Evolutionary conservation across 2,888 invertebrate genomes (phyloP), one percentile per base, ranked within the genome.

Genomic region (Idaea aversata): DNA sequence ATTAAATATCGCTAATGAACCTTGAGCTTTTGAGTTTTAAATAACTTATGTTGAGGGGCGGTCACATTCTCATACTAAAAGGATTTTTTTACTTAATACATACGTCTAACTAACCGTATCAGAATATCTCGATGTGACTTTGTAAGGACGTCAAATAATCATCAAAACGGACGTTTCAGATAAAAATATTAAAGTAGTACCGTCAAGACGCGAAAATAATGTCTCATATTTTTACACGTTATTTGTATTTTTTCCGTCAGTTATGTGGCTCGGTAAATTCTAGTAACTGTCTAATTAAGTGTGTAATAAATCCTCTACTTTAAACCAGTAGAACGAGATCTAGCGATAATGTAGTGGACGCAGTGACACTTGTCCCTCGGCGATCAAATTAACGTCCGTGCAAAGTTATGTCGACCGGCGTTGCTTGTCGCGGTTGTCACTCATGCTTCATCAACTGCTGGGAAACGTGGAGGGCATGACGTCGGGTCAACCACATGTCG

Each of bases 391-490:
- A 90, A 91, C 93, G 89, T 87, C 85, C 76, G 83, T 85, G 85
- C 84, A 91, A 93, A 84, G 92, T 91, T 88, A 91, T 85, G 82
- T 88, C 89, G 88, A 77, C 82, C 79, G 81, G 77, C 78, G 71
- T 80, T 79, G 25, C 25, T 25, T 25, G 78, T 76, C 77, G 78
- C 82, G 83, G 85, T 84, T 91, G 93, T 91, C 93, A 91, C 90
- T 93, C 93, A 93, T 92, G 91, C 90, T 88, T 87, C 91, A 93
- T 93, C 93, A 93, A 93, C 88, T 90, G 89, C 87, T 90, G 87
- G 88, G 89, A 88, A 86, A 88, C 84, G 83, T 86, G 83, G 83
- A 87, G 84, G 86, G 85, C 90, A 90, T 91, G 91, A 90, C 87
- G 87, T 76, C 84, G 86, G 91, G 91, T 92, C 91, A 92, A 84